Percentiles rank a stretch among this genome's conserved stretches.
phyloP scores from a whole-genome alignment of 2,113 vertebrate genomes.

The Scolopax mira region DNA sequence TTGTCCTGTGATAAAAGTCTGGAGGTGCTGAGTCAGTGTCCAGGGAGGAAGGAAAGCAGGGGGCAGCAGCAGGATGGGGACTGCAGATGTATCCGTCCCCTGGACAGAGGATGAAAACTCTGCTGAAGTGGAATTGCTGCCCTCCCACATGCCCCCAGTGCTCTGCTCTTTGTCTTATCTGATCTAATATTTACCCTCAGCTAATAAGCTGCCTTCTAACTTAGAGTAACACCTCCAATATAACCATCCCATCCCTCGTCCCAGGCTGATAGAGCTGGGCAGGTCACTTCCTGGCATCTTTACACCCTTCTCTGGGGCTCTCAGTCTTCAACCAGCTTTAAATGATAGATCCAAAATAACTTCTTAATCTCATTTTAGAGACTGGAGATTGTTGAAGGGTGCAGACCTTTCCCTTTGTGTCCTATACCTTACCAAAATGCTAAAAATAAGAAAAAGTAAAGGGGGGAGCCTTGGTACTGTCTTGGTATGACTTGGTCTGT shows the following conservation, averaged over 20 bases:
- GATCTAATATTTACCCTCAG: not conserved
- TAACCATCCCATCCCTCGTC: not conserved
- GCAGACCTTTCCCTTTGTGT: not conserved
- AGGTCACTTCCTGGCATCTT: accelerated
- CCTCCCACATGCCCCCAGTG: accelerated
- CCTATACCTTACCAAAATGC: not conserved
- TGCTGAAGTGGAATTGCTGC: not conserved
- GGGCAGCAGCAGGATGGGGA: not conserved
- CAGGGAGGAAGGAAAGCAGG: not conserved
- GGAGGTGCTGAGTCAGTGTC: conserved; percentile 5
- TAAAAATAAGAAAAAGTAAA: accelerated
- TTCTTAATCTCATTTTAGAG: not conserved
- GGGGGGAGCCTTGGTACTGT: no score
- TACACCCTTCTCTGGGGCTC: not conserved
- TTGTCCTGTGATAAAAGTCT: not conserved
- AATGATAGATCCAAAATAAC: not conserved
- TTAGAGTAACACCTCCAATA: accelerated
- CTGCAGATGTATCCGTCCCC: not conserved
- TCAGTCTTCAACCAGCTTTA: not conserved
- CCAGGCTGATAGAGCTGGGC: not conserved
- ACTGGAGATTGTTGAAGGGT: accelerated
- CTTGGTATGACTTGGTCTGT: no score
- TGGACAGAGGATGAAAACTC: not conserved
- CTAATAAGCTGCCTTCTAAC: not conserved
- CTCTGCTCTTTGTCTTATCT: not conserved